Base-by-base conservation (phyloP, 2,113 vertebrate genomes). In the Callospermophilus lateralis region DNA sequence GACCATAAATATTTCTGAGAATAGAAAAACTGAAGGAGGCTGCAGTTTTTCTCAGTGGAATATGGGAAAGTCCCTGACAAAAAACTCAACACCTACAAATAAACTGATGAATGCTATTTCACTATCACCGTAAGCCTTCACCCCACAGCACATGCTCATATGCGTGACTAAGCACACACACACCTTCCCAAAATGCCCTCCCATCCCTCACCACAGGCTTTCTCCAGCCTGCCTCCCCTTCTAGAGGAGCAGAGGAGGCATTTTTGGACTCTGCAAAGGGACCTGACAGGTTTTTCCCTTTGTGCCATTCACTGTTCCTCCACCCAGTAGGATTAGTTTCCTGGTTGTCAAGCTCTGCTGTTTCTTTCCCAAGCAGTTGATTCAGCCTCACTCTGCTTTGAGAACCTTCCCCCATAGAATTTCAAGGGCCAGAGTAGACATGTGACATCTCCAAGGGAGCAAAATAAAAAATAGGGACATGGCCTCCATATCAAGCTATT, bases 31-130 rank as follows among this genome's bases (percentile, higher is more conserved):
- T 63, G 17, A 68, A 88, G 53, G 55, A 68, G 51, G 55, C 26
- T 74, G 28, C 39, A 32, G 51, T 39, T 76, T 88, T 39, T 1
- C 10, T 77, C 20, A 39, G n/a, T 37, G 80, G 22, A 17, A 61
- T 30, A 39, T 1, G 2, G 39, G n/a, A 77, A 94, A 53, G 37
- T 34, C 34, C 48, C 73, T 22, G 9, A 1, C 1, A 1, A 28
- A 26, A 34, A 13, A 34, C 4, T 42, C 8, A 39, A 9, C 11
- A 6, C 28, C 70, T 1, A 6, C 28, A 22, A 16, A 77, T 37
- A 84, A 55, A 58, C 20, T 0, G 19, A 6, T 32, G 15, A 8
- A 1, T 9, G 32, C 0, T 48, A 17, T 55, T 4, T 9, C 16
- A 26, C 13, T 5, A 11, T 32, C 26, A 7, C 7, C 67, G 16